phyloP scores from a whole-genome alignment of 2,888 invertebrate species.

The Habrosyne pyritoides region DNA sequence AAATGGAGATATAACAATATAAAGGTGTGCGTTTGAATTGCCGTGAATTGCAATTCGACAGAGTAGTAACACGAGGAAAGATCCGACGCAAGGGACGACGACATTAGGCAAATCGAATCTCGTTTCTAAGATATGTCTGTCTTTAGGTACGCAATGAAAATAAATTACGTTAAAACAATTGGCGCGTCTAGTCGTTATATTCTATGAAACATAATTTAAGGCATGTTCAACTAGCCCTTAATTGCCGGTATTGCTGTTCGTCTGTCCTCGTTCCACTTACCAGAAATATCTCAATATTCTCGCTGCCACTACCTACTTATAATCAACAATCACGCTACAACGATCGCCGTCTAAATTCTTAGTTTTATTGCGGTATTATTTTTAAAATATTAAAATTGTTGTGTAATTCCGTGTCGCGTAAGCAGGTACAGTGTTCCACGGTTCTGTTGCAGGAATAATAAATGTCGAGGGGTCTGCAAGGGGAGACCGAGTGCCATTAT shows the following conservation, averaged over 20 bases:
- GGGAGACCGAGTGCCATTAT: constrained; percentile 78
- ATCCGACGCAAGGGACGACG: constrained; percentile 14
- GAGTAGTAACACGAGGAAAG: constrained; percentile 22
- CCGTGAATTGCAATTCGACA: constrained; percentile 66
- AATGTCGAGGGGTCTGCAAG: constrained; percentile 76
- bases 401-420: constrained; percentile 12
- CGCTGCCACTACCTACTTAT: neutral
- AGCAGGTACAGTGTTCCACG: constrained; percentile 49
- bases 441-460: constrained; percentile 73
- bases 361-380: neutral
- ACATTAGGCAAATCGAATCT: constrained; percentile 27
- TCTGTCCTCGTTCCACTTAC: constrained; percentile 40
- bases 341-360: neutral
- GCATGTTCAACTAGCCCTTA: constrained; percentile 41
- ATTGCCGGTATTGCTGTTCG: constrained; percentile 11
- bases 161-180: constrained; percentile 8
- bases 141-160: constrained; percentile 7
- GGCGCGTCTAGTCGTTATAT: constrained; percentile 10
- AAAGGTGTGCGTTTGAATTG: constrained; percentile 76
- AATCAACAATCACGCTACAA: neutral
- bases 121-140: constrained; percentile 14
- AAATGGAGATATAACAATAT: constrained; percentile 81
- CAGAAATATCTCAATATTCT: constrained; percentile 24
- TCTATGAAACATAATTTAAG: constrained; percentile 30
- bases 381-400: constrained; percentile 7